Evolutionary conservation across 2,797 vertebrate species (phyloP).

Genomic region (Crax fasciolata): DNA sequence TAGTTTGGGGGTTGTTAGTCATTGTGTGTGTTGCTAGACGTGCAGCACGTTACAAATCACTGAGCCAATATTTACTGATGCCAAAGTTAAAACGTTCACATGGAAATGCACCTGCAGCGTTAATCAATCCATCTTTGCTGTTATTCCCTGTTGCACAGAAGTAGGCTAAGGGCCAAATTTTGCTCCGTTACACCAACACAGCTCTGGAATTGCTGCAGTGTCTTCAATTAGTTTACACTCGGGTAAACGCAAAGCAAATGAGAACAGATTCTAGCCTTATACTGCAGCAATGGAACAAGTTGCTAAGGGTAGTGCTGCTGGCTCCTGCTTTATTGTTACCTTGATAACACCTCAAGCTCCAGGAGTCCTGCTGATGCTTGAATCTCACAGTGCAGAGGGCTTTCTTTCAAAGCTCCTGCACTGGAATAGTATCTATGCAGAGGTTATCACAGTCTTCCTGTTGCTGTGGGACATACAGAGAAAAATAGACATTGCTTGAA

Average conservation of each 20-base stretch:
- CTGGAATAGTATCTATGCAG: background rate
- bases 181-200: background rate
- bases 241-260: conserved; percentile 35
- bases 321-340: conserved; percentile 44
- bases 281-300: conserved; percentile 15
- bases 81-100: conserved; percentile 46
- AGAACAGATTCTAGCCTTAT: conserved; percentile 18
- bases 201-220: background rate
- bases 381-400: background rate
- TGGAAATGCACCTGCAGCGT: conserved; percentile 62
- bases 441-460: conserved; percentile 1
- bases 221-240: conserved; percentile 19
- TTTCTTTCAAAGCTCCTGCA: conserved; percentile 7
- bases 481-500: background rate
- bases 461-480: conserved; percentile 18
- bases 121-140: conserved; percentile 54
- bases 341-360: conserved; percentile 22
- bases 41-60: conserved; percentile 6
- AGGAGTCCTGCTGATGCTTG: background rate
- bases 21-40: background rate
- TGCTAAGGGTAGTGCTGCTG: background rate
- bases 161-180: conserved; percentile 39
- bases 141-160: conserved; percentile 9
- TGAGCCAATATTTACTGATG: conserved; percentile 7
- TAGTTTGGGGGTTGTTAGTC: conserved; percentile 16